Evolutionary conservation across 2,113 vertebrate genomes (phyloP), one percentile per base, ranked within the genome.

Genomic region (Euleptes europaea): DNA sequence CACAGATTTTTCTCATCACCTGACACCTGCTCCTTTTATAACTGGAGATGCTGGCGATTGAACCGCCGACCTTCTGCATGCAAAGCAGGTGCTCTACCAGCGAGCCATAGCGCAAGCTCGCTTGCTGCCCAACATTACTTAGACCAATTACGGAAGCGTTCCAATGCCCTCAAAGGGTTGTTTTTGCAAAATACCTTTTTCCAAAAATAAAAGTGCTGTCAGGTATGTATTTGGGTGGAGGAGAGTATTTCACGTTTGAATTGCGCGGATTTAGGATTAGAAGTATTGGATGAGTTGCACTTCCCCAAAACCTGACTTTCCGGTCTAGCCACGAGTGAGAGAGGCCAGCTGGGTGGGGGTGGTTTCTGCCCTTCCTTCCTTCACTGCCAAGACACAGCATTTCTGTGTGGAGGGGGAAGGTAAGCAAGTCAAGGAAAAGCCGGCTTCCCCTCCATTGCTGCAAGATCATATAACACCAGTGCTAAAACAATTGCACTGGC

Each of bases 221-320:
- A 28, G 51, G 17, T 38, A 78, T 60, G 33, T 60, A 10, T 38
- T 49, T 38, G 74, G 35, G 19, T 17, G 74, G n/a, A 23, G 4
- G 14, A 28, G 5, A 31, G 28, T 38, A 1, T 14, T 28, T 7
- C 54, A 78, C 31, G 35, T 15, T 19, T 1, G 0, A 0, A 33
- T 78, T 63, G 79, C 35, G 6, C 15, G 47, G 0, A 1, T 17
- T 69, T 1, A 40, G n/a, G 60, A 31, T 1, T 3, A 8, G 6
- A 15, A 78, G 63, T 86, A 84, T 89, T 90, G 88, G 91, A 4
- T n/a, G 6, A 21, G 38, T 23, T 33, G 3, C 12, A 65, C 42
- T 33, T 73, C 28, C 4, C 13, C 70, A 40, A 33, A 83, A 74
- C 70, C 23, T 33, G 71, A 74, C 44, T 65, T 83, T 73, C 70